phyloP scores from a whole-genome alignment of 2,888 invertebrate genomes.

The Dorcus parallelipipedus region DNA sequence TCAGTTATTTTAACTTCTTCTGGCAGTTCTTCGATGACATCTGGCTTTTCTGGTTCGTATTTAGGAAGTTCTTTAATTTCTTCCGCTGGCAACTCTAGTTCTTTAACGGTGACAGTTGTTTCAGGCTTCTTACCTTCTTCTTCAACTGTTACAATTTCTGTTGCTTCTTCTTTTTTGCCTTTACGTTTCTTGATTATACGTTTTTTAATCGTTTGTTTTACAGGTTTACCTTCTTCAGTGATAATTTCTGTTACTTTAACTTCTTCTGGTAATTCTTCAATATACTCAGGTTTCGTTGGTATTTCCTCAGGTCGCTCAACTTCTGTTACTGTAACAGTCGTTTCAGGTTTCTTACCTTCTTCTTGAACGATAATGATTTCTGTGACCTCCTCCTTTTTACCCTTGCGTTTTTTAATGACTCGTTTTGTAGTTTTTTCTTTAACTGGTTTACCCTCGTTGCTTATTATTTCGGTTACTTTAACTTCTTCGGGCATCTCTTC shows the following conservation, averaged over 20 bases:
- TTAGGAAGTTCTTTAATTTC: background rate
- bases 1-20: constrained; percentile 34
- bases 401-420: constrained; percentile 41
- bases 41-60: constrained; percentile 23
- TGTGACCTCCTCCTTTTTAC: constrained; percentile 40
- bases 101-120: background rate
- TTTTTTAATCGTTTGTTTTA: constrained; percentile 33
- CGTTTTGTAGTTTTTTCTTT: constrained; percentile 39
- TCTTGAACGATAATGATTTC: constrained; percentile 38
- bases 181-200: constrained; percentile 31
- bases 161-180: constrained; percentile 39
- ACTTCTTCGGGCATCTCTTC: constrained; percentile 37
- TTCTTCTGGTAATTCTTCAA: constrained; percentile 32
- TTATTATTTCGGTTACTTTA: constrained; percentile 40
- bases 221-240: constrained; percentile 36
- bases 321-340: background rate
- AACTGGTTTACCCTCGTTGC: constrained; percentile 30
- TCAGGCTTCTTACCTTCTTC: constrained; percentile 31
- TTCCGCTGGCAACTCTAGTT: too few relatives aligned
- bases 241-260: constrained; percentile 35
- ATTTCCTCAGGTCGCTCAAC: constrained; percentile 16
- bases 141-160: constrained; percentile 47
- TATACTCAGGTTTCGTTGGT: constrained; percentile 10
- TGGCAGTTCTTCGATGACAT: constrained; percentile 6
- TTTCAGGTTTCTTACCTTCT: constrained; percentile 32